phyloP scores from a whole-genome alignment of 2,113 vertebrate genomes.

The Eudorcas thomsonii region DNA sequence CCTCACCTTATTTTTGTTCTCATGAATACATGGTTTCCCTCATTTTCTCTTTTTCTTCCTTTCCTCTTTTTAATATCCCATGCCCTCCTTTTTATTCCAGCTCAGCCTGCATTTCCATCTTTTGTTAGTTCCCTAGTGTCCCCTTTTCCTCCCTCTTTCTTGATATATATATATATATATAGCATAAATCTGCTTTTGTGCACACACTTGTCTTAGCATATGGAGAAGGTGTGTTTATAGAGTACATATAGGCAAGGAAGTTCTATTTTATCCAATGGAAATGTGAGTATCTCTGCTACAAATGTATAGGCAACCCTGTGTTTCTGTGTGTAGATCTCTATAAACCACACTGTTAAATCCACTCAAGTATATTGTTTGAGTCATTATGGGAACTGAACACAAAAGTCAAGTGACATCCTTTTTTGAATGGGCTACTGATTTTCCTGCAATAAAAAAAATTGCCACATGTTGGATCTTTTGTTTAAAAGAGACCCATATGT shows the following conservation, averaged over 20 bases:
- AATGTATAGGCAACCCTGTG: neutral
- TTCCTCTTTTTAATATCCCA: constrained; percentile 13
- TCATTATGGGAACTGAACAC: neutral
- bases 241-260: neutral
- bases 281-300: neutral
- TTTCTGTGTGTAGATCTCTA: neutral
- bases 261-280: neutral
- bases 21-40: neutral
- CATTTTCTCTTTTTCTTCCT: neutral
- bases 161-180: neutral
- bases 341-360: neutral
- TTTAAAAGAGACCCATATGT: neutral
- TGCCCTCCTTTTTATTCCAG: neutral
- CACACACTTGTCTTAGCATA: neutral
- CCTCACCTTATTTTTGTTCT: neutral
- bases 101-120: neutral
- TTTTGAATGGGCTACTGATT: neutral
- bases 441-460: neutral
- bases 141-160: neutral
- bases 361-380: neutral
- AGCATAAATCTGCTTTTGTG: neutral
- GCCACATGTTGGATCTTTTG: neutral
- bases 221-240: neutral
- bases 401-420: neutral
- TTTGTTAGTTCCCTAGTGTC: neutral